Conservation (phyloP, 2,888 invertebrate species). For the Meteorus cinctellus region DNA sequence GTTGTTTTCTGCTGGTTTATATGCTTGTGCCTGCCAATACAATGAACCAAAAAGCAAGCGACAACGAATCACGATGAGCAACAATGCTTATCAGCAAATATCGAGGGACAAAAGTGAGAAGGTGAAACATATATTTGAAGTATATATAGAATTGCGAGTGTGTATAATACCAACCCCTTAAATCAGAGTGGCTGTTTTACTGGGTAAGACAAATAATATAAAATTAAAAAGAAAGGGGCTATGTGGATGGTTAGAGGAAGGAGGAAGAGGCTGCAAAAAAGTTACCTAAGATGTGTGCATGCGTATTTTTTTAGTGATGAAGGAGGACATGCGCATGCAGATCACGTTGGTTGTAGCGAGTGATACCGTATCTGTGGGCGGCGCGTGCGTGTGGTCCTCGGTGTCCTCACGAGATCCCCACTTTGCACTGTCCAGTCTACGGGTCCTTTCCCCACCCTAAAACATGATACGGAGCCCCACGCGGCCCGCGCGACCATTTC, state of each 20-base stretch:
- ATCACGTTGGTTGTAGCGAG: constrained; percentile 72
- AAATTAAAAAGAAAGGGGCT: constrained; percentile 9
- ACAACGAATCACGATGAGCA: constrained; percentile 4
- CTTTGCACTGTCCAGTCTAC: constrained; percentile 48
- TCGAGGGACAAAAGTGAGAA: constrained; percentile 10
- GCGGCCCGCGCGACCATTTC: constrained; percentile 42
- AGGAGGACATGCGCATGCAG: constrained; percentile 71
- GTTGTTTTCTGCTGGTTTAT: constrained; percentile 33
- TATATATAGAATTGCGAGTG: constrained; percentile 39
- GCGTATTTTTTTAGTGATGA: constrained; percentile 56
- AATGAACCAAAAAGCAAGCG: constrained; percentile 8
- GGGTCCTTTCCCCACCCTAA: constrained; percentile 43
- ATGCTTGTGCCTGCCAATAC: constrained; percentile 22
- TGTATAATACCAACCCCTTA: constrained; percentile 55
- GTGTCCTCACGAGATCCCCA: constrained; percentile 60
- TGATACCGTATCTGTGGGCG: constrained; percentile 74
- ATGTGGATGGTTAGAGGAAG: constrained; percentile 29
- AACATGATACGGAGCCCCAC: constrained; percentile 34
- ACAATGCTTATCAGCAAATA: constrained; percentile 13
- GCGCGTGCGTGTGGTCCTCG: constrained; percentile 72
- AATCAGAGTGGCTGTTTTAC: constrained; percentile 55
- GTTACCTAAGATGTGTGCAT: constrained; percentile 30
- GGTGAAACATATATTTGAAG: constrained; percentile 34
- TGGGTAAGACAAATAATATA: constrained; percentile 37
- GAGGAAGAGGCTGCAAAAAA: constrained; percentile 31